These are phyloP conservation scores for Darevskia nairensis DNA, from an alignment of 2,797 vertebrate genomes.

Conservation along the genomic window DNA sequence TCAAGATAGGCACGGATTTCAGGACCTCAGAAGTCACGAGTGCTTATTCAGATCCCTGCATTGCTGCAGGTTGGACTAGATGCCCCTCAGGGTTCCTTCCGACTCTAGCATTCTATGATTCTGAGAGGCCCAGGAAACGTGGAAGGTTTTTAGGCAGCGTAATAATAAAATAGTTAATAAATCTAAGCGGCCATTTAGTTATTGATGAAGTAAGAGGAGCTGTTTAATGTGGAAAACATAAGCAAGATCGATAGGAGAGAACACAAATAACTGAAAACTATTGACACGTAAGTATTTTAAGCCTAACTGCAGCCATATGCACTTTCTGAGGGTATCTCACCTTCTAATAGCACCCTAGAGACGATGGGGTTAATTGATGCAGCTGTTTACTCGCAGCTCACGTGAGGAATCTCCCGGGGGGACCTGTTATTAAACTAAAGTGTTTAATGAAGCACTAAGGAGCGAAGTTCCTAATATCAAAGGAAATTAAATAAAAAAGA, in stretches of 20 bases:
- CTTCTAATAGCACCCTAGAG: constrained; percentile 87
- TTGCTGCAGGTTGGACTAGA: too few species aligned
- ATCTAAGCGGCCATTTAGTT: constrained; percentile 68
- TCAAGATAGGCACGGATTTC: neutral
- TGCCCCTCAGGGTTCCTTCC: too few species aligned
- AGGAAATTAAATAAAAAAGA: constrained; percentile 75
- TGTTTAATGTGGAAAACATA: constrained; percentile 72
- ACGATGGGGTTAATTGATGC: constrained; percentile 91
- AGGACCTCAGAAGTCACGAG: neutral
- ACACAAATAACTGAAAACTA: constrained; percentile 83
- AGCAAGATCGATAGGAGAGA: constrained; percentile 77
- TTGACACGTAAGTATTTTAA: constrained; percentile 82
- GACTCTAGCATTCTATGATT: too few species aligned
- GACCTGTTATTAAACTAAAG: constrained; percentile 86
- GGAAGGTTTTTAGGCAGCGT: neutral
- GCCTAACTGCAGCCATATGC: constrained; percentile 87
- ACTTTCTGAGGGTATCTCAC: constrained; percentile 89
- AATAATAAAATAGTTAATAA: constrained; percentile 71
- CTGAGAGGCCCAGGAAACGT: neutral
- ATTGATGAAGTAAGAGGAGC: constrained; percentile 71
- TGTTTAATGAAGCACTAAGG: constrained; percentile 95
- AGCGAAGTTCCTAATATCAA: constrained; percentile 83
- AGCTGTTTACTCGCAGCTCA: constrained; percentile 93
- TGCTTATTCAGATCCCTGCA: neutral
- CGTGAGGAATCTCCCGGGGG: constrained; percentile 85